Evolutionary conservation across 2,113 vertebrate genomes (phyloP).

Genomic region (Pithys albifrons): DNA sequence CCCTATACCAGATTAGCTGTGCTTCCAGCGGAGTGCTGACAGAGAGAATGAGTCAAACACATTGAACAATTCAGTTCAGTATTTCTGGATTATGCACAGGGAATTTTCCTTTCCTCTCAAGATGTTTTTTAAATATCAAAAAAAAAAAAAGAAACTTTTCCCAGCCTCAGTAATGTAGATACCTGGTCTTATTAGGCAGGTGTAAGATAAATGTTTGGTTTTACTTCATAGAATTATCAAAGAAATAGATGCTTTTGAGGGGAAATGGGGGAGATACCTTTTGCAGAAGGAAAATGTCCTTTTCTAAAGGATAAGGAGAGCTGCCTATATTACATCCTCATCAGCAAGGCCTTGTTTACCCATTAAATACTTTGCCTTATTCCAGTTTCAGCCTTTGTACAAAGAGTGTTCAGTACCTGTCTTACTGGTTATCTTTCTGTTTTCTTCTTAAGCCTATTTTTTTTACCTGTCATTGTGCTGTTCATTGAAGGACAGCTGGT

Average conservation of each 20-base stretch:
- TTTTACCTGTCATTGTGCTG: not conserved
- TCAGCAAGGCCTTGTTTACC: not conserved
- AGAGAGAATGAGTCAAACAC: not conserved
- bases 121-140: not conserved
- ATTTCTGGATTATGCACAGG: not conserved
- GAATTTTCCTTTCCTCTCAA: not conserved
- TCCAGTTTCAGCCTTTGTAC: not conserved
- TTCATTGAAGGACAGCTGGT: not conserved
- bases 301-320: not conserved
- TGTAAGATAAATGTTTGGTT: not conserved
- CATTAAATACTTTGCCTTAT: not conserved
- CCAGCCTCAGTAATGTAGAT: not conserved
- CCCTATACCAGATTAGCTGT: not conserved
- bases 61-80: accelerated
- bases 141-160: not conserved
- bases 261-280: not conserved
- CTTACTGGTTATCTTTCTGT: not conserved
- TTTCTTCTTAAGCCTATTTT: not conserved
- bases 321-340: not conserved
- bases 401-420: not conserved
- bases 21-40: not conserved
- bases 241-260: not conserved
- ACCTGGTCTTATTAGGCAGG: not conserved
- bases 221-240: not conserved
- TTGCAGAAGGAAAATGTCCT: not conserved